A percentile compares a stretch with the other conserved stretches of the same genome.
These are phyloP conservation scores for Sinhomidia bicolor DNA, from an alignment of 2,888 invertebrate genomes.

Conservation along the genomic window DNA sequence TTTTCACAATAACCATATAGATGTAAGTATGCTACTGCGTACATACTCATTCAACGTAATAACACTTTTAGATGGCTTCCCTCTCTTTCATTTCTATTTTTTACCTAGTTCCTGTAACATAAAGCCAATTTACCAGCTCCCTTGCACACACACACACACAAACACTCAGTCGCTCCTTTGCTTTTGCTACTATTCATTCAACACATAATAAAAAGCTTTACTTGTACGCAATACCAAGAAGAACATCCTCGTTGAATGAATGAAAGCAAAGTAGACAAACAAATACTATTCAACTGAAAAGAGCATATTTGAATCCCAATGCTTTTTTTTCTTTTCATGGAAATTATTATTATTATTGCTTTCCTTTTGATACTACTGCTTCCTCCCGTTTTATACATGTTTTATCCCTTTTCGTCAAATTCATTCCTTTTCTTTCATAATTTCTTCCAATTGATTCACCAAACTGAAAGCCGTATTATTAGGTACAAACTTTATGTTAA, in stretches of 20 bases:
- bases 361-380: not conserved
- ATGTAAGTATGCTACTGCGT: too few relatives aligned
- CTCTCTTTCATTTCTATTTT: slow-evolving; percentile 17
- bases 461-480: not conserved
- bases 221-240: not conserved
- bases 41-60: not conserved
- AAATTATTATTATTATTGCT: not conserved
- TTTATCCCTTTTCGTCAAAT: not conserved
- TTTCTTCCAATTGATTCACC: slow-evolving; percentile 29
- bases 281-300: not conserved
- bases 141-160: slow-evolving; percentile 22
- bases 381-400: not conserved
- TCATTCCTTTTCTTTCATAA: slow-evolving; percentile 16
- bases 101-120: slow-evolving; percentile 70
- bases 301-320: slow-evolving; percentile 15
- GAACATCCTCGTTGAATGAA: not conserved
- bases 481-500: not conserved
- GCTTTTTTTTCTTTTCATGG: slow-evolving; percentile 16
- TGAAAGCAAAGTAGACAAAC: not conserved
- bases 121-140: slow-evolving; percentile 36
- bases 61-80: not conserved
- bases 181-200: not conserved
- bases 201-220: not conserved
- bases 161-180: not conserved
- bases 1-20: too few relatives aligned